Base-by-base conservation (phyloP, 2,888 invertebrate genomes). In the Drosophila nr. perissopoda region DNA sequence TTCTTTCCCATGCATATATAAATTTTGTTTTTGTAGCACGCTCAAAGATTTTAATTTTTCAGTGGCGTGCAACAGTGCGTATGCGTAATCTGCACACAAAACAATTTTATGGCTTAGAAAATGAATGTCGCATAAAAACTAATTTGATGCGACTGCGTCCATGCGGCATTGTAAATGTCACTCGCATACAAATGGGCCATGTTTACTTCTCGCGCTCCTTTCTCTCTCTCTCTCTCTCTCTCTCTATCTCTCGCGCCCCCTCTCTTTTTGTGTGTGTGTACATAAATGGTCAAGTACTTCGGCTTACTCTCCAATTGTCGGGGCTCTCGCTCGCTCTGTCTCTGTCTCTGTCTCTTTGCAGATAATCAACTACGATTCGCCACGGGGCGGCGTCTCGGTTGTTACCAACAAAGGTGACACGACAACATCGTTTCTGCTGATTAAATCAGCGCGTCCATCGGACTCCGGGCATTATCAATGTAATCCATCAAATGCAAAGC, bases 311-410 rank as follows among this genome's bases (percentile, higher is more conserved):
- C 49, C 63, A 62, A 67, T 54, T 68, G 53, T 57, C 51, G 65
- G 61, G 8, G n/a, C 7, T 49, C 29, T 16, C 40, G 49, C 36
- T 64, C 48, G 33, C 21, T 33, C 25, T n/a, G 11, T 4, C 54
- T 54, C 18, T 54, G 34, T 18, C 34, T 54, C 36, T 34, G 25
- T 69, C 36, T 34, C 49, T 34, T 69, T 70, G 52, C 95, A 98
- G 97, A 98, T 98, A 94, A 98, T 98, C 94, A 98, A 97, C 95
- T 98, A 98, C 94, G 98, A 98, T 93, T 97, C 98, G 70, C 96
- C 96, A 62, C 95, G 98, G 83, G 98, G 98, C 57, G 98, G 98
- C 56, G 97, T 98, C 59, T 97, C 97, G 74, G 97, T 98, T 69
- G 96, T 98, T 81, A 98, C 97, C 70, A 97, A 97, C 93, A 97